These are phyloP conservation scores for Gryllus bimaculatus DNA, from an alignment of 1,140 invertebrate genomes.

Conservation along the genomic window DNA sequence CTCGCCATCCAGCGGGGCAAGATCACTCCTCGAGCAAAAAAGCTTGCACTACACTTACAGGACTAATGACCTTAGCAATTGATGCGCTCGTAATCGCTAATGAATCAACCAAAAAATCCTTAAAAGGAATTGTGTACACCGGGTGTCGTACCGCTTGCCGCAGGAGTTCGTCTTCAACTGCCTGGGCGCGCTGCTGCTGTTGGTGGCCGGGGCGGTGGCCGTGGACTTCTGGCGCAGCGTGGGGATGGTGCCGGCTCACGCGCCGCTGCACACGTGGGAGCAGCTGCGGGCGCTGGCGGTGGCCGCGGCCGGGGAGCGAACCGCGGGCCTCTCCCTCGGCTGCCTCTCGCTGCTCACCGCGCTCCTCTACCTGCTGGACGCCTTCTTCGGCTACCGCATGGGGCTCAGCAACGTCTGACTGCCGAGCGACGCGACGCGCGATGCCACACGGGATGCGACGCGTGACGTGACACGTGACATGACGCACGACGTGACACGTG, in stretches of 20 bases:
- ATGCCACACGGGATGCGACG: too few relatives aligned
- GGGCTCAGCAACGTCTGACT: background rate
- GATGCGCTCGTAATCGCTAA: too few relatives aligned
- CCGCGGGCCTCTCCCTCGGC: slow-evolving; percentile 15
- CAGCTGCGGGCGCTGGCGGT: background rate
- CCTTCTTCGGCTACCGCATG: slow-evolving; percentile 19
- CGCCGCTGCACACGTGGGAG: background rate
- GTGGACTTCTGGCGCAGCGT: slow-evolving; percentile 20
- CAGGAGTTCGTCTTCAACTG: slow-evolving; percentile 20
- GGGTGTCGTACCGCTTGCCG: too few relatives aligned
- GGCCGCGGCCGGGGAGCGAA: slow-evolving; percentile 9
- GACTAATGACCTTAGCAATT: too few relatives aligned
- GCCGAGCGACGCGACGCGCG: too few relatives aligned
- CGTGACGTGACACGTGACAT: too few relatives aligned
- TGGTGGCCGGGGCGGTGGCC: slow-evolving; percentile 17
- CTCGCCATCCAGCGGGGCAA: too few relatives aligned
- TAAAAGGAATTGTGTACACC: too few relatives aligned
- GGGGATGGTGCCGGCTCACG: slow-evolving; percentile 14
- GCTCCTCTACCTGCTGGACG: slow-evolving; percentile 18
- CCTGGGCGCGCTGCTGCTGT: slow-evolving; percentile 14
- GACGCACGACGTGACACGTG: too few relatives aligned
- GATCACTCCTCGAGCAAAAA: too few relatives aligned
- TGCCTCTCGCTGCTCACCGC: slow-evolving; percentile 16
- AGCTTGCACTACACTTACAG: too few relatives aligned
- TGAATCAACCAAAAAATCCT: too few relatives aligned